Conservation (phyloP, 2,113 vertebrate genomes). For the Natator depressus region DNA sequence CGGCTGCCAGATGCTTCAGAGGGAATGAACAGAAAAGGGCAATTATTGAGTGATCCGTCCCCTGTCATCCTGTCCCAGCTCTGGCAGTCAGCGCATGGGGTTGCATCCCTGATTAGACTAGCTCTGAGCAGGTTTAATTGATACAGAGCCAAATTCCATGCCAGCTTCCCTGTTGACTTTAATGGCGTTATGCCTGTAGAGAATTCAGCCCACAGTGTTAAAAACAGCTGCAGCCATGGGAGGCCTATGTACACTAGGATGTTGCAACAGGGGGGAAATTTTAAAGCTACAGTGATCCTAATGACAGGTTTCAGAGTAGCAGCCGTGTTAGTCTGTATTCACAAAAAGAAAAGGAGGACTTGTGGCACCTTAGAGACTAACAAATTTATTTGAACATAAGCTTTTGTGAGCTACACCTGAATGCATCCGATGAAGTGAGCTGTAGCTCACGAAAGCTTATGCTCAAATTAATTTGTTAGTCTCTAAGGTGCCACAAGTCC, state of each 20-base stretch:
- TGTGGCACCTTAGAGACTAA: too few species aligned
- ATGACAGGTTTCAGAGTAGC: background rate
- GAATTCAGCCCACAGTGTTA: background rate
- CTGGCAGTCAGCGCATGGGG: background rate
- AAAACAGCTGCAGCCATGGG: background rate
- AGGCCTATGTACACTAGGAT: rapidly evolving
- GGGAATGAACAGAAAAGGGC: background rate
- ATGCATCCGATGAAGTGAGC: too few species aligned
- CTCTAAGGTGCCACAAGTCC: too few species aligned
- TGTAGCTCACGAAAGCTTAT: too few species aligned
- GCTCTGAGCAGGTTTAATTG: background rate
- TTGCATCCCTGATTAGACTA: background rate
- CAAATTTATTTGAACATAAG: too few species aligned
- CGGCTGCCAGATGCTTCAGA: background rate
- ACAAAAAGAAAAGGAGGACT: too few species aligned
- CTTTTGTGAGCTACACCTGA: too few species aligned
- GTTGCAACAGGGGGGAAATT: background rate
- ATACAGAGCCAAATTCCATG: background rate
- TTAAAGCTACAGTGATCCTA: rapidly evolving
- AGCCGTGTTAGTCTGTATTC: too few species aligned
- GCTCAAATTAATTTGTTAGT: too few species aligned
- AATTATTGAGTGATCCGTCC: background rate
- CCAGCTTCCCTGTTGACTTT: background rate
- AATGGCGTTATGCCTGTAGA: background rate
- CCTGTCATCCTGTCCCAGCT: background rate